These are phyloP conservation scores for Glaucidium brasilianum DNA, from an alignment of 2,113 vertebrate species.

Conservation along the genomic window DNA sequence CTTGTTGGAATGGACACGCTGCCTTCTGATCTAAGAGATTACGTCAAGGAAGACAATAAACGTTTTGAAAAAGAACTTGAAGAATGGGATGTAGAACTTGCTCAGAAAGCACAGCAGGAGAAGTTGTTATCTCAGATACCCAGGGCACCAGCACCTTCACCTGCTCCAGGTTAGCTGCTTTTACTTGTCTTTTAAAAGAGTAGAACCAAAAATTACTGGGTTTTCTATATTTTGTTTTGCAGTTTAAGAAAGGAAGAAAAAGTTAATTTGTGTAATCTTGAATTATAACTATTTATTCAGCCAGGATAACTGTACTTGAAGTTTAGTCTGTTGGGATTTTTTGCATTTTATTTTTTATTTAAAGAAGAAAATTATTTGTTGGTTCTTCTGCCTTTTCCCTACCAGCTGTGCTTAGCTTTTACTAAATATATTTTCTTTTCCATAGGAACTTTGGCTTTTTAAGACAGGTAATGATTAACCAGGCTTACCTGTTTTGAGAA, in stretches of 20 bases:
- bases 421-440: not conserved
- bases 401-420: not conserved
- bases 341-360: not conserved
- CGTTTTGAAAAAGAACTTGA: conserved; percentile 90
- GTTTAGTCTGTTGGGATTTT: not conserved
- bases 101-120: conserved; percentile 88
- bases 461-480: not conserved
- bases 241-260: not conserved
- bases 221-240: not conserved
- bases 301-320: not conserved
- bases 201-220: not conserved
- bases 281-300: not conserved
- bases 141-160: conserved; percentile 72
- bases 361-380: not conserved
- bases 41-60: conserved; percentile 91
- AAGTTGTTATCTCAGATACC: conserved; percentile 79
- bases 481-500: not conserved
- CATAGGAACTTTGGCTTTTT: not conserved
- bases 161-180: conserved; percentile 72
- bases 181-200: not conserved
- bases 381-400: not conserved
- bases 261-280: not conserved
- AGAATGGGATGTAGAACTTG: conserved; percentile 89
- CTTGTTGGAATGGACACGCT: conserved; percentile 92
- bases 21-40: conserved; percentile 90